Base-by-base conservation (phyloP, 2,113 vertebrate genomes). In the Chionis minor region DNA sequence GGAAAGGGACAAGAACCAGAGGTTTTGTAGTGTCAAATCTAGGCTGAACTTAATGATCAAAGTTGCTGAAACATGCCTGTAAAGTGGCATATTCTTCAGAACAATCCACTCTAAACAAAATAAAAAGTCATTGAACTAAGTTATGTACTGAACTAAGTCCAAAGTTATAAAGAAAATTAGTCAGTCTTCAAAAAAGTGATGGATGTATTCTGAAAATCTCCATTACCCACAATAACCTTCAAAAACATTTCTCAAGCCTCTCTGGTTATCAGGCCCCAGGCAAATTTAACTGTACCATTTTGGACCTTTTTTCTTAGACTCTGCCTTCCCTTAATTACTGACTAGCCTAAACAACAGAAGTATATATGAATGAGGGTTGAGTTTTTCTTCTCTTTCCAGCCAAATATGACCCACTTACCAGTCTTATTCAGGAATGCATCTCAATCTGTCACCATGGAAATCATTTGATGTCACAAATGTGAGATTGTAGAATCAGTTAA, bases 381-480 rank as follows among this genome's bases (percentile, higher is more conserved):
- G 4, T 8, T 83, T 89, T 77, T 82, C 65, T 80, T 21, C 55
- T 27, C 14, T 86, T 92, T 67, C n/a, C 38, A 52, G 65, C 86
- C 67, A 86, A 55, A 78, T 73, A 70, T 79, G 44, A 86, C 47
- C 63, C 63, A 38, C n/a, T 84, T 87, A 78, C 38, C 52, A 65
- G 11, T 75, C 44, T 72, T 45, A 72, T n/a, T 92, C 47, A 82
- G 77, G 70, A 86, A 45, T 47, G 6, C 61, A n/a, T 94, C 86
- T 91, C 84, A 70, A 33, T 85, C 81, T 93, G 74, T 94, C 70
- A 85, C 89, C 54, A 65, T 91, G 81, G 83, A 95, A 94, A 91
- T 94, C 10, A 72, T 92, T 91, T 89, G 61, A 92, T 91, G 61
- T 89, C 91, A 85, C 89, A 51, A 89, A 70, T 72, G 40, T 45